Percentiles rank a stretch among this genome's conserved stretches.
Conservation (phyloP, 53 echinoderm and acorn worm species). For the Paracentrotus lividus region DNA sequence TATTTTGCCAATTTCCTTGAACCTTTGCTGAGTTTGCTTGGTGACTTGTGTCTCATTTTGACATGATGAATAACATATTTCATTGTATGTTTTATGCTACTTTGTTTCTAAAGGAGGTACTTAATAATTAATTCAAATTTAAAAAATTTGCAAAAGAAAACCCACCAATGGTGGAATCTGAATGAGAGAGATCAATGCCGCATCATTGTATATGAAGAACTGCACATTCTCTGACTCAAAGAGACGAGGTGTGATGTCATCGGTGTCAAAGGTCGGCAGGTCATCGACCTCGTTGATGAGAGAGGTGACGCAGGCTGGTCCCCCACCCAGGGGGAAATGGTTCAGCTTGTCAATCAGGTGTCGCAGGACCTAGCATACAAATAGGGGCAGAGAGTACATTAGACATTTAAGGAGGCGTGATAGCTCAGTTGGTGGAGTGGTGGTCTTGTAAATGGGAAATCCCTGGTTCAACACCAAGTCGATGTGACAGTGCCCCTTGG, state of each 20-base stretch:
- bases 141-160: not conserved
- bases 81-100: not conserved
- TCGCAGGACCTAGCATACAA: slow-evolving; percentile 81
- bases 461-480: not conserved
- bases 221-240: slow-evolving; percentile 95
- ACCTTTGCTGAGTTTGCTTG: too few species aligned
- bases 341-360: slow-evolving; percentile 92
- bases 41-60: too few species aligned
- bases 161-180: slow-evolving; percentile 90
- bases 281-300: slow-evolving; percentile 93
- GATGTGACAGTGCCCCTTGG: too few species aligned
- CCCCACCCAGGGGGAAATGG: slow-evolving; percentile 96
- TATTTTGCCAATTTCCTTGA: too few species aligned
- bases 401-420: too few species aligned
- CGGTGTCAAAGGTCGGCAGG: slow-evolving; percentile 80
- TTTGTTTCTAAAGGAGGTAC: not conserved
- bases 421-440: too few species aligned
- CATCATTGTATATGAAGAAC: slow-evolving; percentile 95
- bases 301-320: slow-evolving; percentile 92
- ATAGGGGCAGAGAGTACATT: not conserved
- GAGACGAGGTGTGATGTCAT: slow-evolving; percentile 87
- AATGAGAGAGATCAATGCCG: slow-evolving; percentile 86
- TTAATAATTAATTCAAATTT: not conserved
- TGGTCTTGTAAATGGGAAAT: too few species aligned
- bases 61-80: not conserved